These are phyloP conservation scores for Scopus umbretta DNA, from an alignment of 2,113 vertebrate species.

Conservation along the genomic window DNA sequence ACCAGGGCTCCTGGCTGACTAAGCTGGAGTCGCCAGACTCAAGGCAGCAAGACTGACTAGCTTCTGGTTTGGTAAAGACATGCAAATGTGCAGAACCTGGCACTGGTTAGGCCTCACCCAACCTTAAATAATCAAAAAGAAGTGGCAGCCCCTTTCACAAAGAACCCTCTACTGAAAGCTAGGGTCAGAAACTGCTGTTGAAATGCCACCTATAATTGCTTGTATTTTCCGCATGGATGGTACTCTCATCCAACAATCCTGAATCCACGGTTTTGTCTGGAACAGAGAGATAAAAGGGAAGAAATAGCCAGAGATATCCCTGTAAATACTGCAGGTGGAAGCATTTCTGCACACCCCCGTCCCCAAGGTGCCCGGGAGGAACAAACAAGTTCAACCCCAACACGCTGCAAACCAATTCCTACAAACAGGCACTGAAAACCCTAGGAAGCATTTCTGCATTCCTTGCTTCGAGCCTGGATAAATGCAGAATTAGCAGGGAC, in stretches of 20 bases:
- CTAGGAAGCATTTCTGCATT: not conserved
- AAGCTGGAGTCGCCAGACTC: not conserved
- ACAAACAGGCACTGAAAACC: not conserved
- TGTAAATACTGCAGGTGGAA: not conserved
- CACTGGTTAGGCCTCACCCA: not conserved
- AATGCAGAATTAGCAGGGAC: constrained; percentile 9
- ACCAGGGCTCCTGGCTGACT: not conserved
- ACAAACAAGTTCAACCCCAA: not conserved
- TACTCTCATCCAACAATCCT: not conserved
- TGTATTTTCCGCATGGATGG: not conserved
- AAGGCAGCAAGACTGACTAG: not conserved
- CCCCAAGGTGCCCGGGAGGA: not conserved
- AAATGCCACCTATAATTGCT: not conserved
- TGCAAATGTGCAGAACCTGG: not conserved
- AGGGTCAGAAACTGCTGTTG: not conserved
- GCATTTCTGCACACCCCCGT: not conserved
- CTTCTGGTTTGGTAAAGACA: not conserved
- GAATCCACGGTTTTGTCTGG: not conserved
- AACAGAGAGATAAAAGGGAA: not conserved
- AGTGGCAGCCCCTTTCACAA: not conserved
- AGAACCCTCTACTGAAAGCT: not conserved
- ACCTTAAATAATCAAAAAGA: not conserved
- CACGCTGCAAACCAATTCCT: not conserved
- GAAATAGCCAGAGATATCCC: not conserved
- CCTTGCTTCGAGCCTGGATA: not conserved